Base-by-base conservation (phyloP, 2,797 vertebrate genomes). In the Poecilia wingei region DNA sequence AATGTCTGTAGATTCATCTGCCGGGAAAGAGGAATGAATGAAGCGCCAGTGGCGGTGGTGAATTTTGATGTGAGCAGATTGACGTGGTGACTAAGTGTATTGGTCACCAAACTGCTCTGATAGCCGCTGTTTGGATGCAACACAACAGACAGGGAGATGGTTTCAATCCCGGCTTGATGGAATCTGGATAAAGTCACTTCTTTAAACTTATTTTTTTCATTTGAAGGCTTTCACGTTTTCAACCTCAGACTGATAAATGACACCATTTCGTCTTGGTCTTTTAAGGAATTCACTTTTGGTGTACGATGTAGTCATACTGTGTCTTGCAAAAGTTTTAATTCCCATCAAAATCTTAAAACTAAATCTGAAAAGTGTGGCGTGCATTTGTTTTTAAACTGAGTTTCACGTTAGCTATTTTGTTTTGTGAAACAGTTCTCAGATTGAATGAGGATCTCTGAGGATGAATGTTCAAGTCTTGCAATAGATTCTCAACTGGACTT, bases 1-100 rank as follows among this genome's bases (percentile, higher is more conserved):
- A 76, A 49, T 36, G 41, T 84, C 73, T 59, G 80, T 41, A 84
- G 84, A 77, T 84, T 82, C 83, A 74, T 2, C 79, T 31, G 80
- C 84, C 82, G 87, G 82, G 74, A 61, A 79, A 64, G 45, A 74
- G 1, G 22, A 33, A 72, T 33, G 73, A 55, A 75, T n/a, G 31
- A 75, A 57, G 69, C 80, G 68, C 28, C 68, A 70, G 25, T 1
- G 16, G 20, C 41, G 1, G 12, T 45, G 66, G 31, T 28, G 78
- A 75, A 82, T 71, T 66, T 71, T 49, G 51, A 74, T 74, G 66
- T 14, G 78, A 68, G 71, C 81, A 84, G 81, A 78, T 31, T 85
- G 81, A 79, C 43, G 31, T 36, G 57, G 68, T 84, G 85, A 84
- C 57, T 75, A 14, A 78, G 77, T 47, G 36, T 64, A 39, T 68